These are phyloP conservation scores for Eucidaris tribuloides DNA, from an alignment of 35 echinoderm and acorn worm species.

Conservation along the genomic window DNA sequence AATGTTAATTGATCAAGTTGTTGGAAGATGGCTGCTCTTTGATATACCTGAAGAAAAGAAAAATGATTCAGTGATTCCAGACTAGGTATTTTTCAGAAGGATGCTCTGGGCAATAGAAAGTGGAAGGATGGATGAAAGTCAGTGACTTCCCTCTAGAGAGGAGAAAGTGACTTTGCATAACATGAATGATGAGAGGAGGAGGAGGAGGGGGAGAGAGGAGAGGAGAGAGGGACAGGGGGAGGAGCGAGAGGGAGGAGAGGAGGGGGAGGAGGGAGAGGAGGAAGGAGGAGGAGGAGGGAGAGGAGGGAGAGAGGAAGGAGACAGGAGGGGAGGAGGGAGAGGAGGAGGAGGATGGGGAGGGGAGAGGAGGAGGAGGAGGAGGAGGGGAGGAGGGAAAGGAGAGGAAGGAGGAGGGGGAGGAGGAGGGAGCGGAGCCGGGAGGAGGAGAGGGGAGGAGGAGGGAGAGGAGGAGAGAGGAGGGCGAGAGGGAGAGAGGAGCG, in stretches of 20 bases:
- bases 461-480: background rate
- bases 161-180: background rate
- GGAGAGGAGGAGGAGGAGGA: background rate
- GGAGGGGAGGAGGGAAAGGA: background rate
- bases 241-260: no score
- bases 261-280: background rate
- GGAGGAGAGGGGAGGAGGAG: background rate
- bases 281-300: background rate
- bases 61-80: no score
- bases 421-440: no score
- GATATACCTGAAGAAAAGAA: conserved; percentile 60
- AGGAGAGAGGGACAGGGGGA: no score
- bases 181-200: background rate
- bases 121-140: no score
- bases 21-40: background rate
- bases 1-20: conserved; percentile 22
- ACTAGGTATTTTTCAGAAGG: no score
- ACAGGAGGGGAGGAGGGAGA: no score
- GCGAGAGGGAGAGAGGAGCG: no score
- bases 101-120: no score
- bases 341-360: no score
- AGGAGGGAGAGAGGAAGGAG: background rate
- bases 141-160: background rate
- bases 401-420: background rate
- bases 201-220: background rate